Evolutionary conservation across 2,113 vertebrate species (phyloP), one percentile per base, ranked within the genome.

Genomic region (Myiozetetes cayanensis): DNA sequence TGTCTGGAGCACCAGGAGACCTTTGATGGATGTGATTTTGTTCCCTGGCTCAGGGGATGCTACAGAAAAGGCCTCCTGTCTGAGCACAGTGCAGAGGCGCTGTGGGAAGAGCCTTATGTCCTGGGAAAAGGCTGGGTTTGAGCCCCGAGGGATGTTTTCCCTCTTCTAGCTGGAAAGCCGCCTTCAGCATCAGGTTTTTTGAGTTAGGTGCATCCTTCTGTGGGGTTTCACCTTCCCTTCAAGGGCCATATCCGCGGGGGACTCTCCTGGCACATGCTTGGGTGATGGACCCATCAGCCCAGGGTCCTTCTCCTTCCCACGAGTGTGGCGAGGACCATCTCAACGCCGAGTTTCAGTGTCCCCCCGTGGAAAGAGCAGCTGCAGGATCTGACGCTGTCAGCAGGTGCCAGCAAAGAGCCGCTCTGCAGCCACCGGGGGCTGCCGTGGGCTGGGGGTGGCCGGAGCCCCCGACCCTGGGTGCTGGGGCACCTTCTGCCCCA

Each of bases 361-460:
- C 8, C 62, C 43, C 3, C 9, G 9, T 0, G 47, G 44, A 12
- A 59, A 8, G 6, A 33, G 59, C 16, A 41, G 17, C 83, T 80
- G 93, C 85, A 91, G 85, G 11, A 28, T 59, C 70, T 30, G 23
- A 4, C 8, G 35, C 68, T 65, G 92, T 84, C 97, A 77, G 94
- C 85, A 97, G 97, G 61, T 95, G 97, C 39, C 97, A 96, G 92
- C 89, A 96, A 90, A 94, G 96, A 91, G 94, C 96, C 33, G n/a
- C 90, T 46, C 72, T 35, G 74, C 50, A 30, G 77, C 80, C 75
- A 14, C 22, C 8, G 28, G 7, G 79, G 37, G 22, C 37, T 8
- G 47, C 3, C 10, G 21, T 10, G 78, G 66, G 72, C 44, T 2
- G 23, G 16, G 25, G 56, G 4, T 3, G 47, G 2, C 25, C 27